Percentiles rank a stretch among this genome's conserved stretches.
Conservation (phyloP, 2,888 invertebrate species). For the Biston stratarius region DNA sequence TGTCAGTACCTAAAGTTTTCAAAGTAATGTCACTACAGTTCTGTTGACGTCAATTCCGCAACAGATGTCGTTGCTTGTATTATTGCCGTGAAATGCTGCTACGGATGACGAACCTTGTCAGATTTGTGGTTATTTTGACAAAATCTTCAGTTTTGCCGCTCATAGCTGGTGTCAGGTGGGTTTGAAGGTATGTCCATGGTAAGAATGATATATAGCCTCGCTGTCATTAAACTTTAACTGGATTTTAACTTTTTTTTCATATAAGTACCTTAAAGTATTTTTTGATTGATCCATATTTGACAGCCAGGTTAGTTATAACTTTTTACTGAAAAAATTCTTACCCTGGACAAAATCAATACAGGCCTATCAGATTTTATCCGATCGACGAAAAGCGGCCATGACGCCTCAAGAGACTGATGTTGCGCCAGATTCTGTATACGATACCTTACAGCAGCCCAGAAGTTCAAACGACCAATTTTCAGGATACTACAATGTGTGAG, state of each 20-base stretch:
- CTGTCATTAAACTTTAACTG: conserved; percentile 11
- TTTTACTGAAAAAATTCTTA: conserved; percentile 18
- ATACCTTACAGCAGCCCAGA: conserved; percentile 92
- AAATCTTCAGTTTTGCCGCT: background rate
- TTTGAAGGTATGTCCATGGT: conserved; percentile 28
- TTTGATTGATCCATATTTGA: background rate
- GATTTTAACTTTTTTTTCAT: too few relatives aligned
- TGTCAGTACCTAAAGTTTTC: background rate
- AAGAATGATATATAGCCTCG: conserved; percentile 8
- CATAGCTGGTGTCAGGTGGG: conserved; percentile 33
- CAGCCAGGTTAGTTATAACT: conserved; percentile 11
- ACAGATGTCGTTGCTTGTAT: conserved; percentile 46
- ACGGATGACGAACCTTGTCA: conserved; percentile 6
- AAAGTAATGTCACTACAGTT: conserved; percentile 44
- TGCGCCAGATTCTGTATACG: conserved; percentile 83
- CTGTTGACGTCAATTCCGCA: conserved; percentile 40
- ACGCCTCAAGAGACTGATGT: conserved; percentile 45
- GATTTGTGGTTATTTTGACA: conserved; percentile 10
- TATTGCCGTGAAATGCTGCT: conserved; percentile 14
- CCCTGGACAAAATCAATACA: conserved; percentile 31
- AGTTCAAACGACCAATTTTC: conserved; percentile 97
- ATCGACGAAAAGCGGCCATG: conserved; percentile 36
- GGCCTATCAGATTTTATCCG: conserved; percentile 33
- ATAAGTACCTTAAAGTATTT: too few relatives aligned
- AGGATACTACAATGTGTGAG: conserved; percentile 92